Evolutionary conservation across 2,797 vertebrate genomes (phyloP).

Genomic region (Okamejei kenojei): DNA sequence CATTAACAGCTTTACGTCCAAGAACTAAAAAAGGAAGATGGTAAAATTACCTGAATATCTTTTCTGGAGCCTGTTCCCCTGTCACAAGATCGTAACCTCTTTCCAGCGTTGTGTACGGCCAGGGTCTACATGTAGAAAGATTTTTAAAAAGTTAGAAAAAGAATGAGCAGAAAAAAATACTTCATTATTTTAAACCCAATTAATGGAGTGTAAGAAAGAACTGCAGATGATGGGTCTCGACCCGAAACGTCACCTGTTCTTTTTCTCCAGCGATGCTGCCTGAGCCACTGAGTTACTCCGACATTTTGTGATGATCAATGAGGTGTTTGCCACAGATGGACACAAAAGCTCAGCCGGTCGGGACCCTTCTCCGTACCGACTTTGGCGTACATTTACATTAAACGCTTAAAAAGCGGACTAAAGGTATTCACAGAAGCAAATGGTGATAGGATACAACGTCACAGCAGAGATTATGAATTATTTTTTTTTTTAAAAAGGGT

Average conservation of each 20-base stretch:
- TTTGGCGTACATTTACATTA: background rate
- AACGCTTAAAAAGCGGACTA: background rate
- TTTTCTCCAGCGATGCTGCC: too few relatives aligned
- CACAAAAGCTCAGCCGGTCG: too few relatives aligned
- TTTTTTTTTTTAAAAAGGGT: background rate
- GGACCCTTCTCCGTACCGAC: too few relatives aligned
- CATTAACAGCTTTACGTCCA: conserved; percentile 41
- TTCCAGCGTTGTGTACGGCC: conserved; percentile 93
- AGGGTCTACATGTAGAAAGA: conserved; percentile 65
- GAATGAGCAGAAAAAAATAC: background rate
- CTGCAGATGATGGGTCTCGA: too few relatives aligned
- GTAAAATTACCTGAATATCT: conserved; percentile 83
- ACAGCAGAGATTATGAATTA: background rate
- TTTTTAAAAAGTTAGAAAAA: background rate
- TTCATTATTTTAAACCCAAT: background rate
- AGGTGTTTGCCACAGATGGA: too few relatives aligned
- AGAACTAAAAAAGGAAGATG: background rate
- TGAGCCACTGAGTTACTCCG: too few relatives aligned
- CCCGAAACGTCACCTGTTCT: too few relatives aligned
- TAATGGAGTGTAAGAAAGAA: too few relatives aligned
- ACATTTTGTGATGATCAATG: too few relatives aligned
- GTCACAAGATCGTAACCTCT: conserved; percentile 93
- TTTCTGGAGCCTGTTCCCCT: conserved; percentile 90
- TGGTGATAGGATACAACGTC: too few relatives aligned
- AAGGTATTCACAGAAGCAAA: background rate